Evolutionary conservation across 2,888 invertebrate species (phyloP), one percentile per base, ranked within the genome.

Genomic region (Cerceris ruficornis): DNA sequence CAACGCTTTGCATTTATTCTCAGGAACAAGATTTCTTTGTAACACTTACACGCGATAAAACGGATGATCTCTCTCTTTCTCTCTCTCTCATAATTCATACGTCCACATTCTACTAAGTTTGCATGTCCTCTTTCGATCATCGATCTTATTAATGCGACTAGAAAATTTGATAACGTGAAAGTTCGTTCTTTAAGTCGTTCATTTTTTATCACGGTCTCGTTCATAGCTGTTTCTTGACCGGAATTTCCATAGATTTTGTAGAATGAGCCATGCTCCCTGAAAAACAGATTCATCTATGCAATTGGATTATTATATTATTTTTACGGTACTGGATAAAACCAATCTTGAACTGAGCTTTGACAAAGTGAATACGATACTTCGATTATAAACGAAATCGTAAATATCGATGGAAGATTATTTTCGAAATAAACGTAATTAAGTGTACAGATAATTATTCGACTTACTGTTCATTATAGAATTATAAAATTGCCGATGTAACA

Each of bases 201-300:
- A 39, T 72, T 77, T 60, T 71, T 67, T 72, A 54, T 61, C 60
- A 46, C 55, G 68, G 46, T 76, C 65, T 7, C 59, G 71, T 67
- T 90, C 81, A 90, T 15, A 85, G 72, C 54, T 81, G 41, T 61
- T 90, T 90, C 70, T 90, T 90, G 49, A 86, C 86, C 69, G 80
- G 62, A 46, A 77, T 52, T 13, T 86, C 89, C 83, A 88, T 13
- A 85, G 71, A 69, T 75, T 84, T 80, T 75, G 82, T 66, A 86
- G 75, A 69, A 62, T 77, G 75, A 75, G 50, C 88, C 90, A 90
- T n/a, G 78, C 81, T 67, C 82, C 84, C 90, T 91, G 55, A 28
- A 87, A 84, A 68, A 82, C 4, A 69, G n/a, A 76, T 57, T 13
- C 14, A 50, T 74, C 58, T 13, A 28, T 58, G 50, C 11, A 78